phyloP scores from a whole-genome alignment of 2,797 vertebrate genomes.

The Nyctibius grandis region DNA sequence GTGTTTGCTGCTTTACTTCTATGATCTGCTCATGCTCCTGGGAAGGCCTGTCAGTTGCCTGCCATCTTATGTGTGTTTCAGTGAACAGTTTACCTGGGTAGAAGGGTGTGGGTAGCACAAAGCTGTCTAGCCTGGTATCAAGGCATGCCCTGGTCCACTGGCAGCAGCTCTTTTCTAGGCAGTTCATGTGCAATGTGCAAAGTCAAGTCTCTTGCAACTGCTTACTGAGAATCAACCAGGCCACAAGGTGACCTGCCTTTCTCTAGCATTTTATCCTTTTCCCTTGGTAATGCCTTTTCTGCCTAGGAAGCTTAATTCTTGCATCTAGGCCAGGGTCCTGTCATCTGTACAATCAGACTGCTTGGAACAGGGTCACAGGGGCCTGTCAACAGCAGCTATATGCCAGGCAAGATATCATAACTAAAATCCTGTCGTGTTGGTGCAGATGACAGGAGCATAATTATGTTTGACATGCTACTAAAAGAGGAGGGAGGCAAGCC shows the following conservation, averaged over 20 bases:
- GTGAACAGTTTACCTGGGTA: not conserved
- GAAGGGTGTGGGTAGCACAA: not conserved
- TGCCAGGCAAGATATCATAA: constrained; percentile 44
- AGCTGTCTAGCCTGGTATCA: not conserved
- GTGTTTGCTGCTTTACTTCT: not conserved
- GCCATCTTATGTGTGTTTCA: not conserved
- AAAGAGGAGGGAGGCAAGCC: constrained; percentile 6
- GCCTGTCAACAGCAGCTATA: constrained; percentile 27
- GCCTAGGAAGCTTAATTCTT: not conserved
- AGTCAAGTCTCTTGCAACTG: not conserved
- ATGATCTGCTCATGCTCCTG: not conserved
- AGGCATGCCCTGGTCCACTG: not conserved
- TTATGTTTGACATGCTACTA: constrained; percentile 43
- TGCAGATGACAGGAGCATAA: constrained; percentile 32
- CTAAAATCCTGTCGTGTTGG: constrained; percentile 28
- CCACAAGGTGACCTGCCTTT: not conserved
- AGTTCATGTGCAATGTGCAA: not conserved
- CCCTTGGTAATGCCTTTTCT: not conserved
- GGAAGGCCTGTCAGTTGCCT: not conserved
- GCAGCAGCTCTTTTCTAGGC: not conserved
- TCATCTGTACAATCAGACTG: not conserved
- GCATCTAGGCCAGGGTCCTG: constrained; percentile 1
- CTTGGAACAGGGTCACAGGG: constrained; percentile 1
- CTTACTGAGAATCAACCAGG: not conserved
- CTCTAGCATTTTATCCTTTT: not conserved